Conservation (phyloP, 2,888 invertebrate species). For the Argyresthia goedartella region DNA sequence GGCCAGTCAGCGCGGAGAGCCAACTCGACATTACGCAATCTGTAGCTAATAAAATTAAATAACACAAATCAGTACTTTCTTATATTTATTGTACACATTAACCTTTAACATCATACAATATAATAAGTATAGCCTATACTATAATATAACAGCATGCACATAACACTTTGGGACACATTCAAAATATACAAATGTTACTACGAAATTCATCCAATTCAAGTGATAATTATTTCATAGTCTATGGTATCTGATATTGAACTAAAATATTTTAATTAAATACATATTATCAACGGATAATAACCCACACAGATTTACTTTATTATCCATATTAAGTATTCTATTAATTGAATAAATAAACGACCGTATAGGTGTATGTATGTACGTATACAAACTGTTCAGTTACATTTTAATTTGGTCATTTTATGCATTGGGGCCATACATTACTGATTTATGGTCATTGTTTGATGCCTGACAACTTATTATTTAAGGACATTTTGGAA, state of each 20-base stretch:
- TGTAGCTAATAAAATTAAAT: not conserved
- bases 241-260: not conserved
- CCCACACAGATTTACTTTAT: not conserved
- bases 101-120: slow-evolving; percentile 54
- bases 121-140: slow-evolving; percentile 39
- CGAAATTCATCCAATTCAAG: not conserved
- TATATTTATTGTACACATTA: slow-evolving; percentile 51
- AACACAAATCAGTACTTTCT: not conserved
- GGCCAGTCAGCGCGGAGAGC: too few species aligned
- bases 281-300: too few species aligned
- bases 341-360: too few species aligned
- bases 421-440: too few species aligned
- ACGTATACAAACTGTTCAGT: too few species aligned
- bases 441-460: too few species aligned
- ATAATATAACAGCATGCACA: slow-evolving; percentile 38
- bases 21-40: too few species aligned
- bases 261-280: not conserved
- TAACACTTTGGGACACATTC: slow-evolving; percentile 12
- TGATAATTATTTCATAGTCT: not conserved
- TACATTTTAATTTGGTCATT: too few species aligned
- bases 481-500: too few species aligned
- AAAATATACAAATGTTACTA: not conserved
- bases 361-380: too few species aligned
- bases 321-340: too few species aligned
- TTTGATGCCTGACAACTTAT: too few species aligned